A percentile compares a stretch with the other conserved stretches of the same genome.
Conservation (phyloP, 2,888 invertebrate genomes). For the Latrodectus hesperus region DNA sequence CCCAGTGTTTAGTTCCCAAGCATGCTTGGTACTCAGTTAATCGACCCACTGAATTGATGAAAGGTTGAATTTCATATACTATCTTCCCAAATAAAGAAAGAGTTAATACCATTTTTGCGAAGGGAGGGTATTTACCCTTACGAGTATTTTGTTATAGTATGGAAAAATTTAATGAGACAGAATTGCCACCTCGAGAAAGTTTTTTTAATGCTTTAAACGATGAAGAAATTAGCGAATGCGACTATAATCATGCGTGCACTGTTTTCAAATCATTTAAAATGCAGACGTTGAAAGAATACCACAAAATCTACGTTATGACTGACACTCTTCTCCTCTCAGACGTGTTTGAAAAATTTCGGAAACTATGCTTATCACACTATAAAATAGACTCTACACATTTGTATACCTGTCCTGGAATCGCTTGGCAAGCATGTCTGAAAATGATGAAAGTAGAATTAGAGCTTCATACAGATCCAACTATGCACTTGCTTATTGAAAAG, state of each 20-base stretch:
- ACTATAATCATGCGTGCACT: slow-evolving; percentile 62
- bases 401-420: slow-evolving; percentile 35
- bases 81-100: neutral
- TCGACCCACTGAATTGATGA: too few species aligned
- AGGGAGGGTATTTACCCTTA: slow-evolving; percentile 22
- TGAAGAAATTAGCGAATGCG: neutral
- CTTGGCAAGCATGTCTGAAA: neutral
- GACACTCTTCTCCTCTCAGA: neutral
- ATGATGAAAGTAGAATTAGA: slow-evolving; percentile 11
- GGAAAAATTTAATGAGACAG: neutral
- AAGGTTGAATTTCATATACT: neutral
- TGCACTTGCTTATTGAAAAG: neutral
- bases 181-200: neutral
- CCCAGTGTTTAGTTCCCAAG: too few species aligned
- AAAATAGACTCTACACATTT: slow-evolving; percentile 39
- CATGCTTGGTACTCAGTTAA: too few species aligned
- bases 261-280: slow-evolving; percentile 71
- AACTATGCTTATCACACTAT: neutral
- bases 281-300: slow-evolving; percentile 70
- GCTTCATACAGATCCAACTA: neutral
- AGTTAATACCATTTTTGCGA: neutral
- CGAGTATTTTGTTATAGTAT: neutral
- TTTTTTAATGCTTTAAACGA: slow-evolving; percentile 9
- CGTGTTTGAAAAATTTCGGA: slow-evolving; percentile 10
- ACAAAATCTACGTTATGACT: slow-evolving; percentile 9